Percentiles rank a stretch among this genome's conserved stretches.
Conservation (phyloP, 2,888 invertebrate species). For the Colostygia pectinataria region DNA sequence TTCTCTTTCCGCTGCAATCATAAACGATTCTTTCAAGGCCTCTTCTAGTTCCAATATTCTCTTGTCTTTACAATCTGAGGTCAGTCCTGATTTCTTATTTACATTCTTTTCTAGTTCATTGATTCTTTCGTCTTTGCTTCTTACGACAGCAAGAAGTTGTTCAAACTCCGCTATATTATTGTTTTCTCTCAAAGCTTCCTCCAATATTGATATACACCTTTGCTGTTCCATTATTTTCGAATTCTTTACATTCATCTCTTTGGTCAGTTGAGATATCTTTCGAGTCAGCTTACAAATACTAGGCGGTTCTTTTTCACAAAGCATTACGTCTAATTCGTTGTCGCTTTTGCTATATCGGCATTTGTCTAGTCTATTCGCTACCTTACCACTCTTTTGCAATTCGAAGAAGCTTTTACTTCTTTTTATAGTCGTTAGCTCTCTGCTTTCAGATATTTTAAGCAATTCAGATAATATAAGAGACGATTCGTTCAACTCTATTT, state of each 20-base stretch:
- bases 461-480: slow-evolving; percentile 78
- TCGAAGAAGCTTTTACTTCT: slow-evolving; percentile 75
- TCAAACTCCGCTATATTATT: slow-evolving; percentile 83
- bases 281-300: slow-evolving; percentile 63
- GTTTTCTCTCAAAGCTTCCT: slow-evolving; percentile 80
- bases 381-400: slow-evolving; percentile 83
- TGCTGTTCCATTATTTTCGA: slow-evolving; percentile 82
- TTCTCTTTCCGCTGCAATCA: slow-evolving; percentile 87
- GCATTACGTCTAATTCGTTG: slow-evolving; percentile 64
- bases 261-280: slow-evolving; percentile 70
- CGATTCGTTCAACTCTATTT: slow-evolving; percentile 79
- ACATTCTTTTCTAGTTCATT: slow-evolving; percentile 88
- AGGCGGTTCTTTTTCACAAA: slow-evolving; percentile 49
- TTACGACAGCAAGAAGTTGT: slow-evolving; percentile 80
- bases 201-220: slow-evolving; percentile 77
- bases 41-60: slow-evolving; percentile 90
- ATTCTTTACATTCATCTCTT: slow-evolving; percentile 76
- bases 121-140: slow-evolving; percentile 86
- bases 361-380: slow-evolving; percentile 82
- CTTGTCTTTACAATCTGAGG: slow-evolving; percentile 71
- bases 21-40: slow-evolving; percentile 91
- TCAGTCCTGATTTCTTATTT: slow-evolving; percentile 74
- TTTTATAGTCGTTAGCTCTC: slow-evolving; percentile 62
- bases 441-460: slow-evolving; percentile 71
- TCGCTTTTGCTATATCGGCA: slow-evolving; percentile 73